Base-by-base conservation (phyloP, 2,888 invertebrate species). In the Acanthacorydalis orientalis region DNA sequence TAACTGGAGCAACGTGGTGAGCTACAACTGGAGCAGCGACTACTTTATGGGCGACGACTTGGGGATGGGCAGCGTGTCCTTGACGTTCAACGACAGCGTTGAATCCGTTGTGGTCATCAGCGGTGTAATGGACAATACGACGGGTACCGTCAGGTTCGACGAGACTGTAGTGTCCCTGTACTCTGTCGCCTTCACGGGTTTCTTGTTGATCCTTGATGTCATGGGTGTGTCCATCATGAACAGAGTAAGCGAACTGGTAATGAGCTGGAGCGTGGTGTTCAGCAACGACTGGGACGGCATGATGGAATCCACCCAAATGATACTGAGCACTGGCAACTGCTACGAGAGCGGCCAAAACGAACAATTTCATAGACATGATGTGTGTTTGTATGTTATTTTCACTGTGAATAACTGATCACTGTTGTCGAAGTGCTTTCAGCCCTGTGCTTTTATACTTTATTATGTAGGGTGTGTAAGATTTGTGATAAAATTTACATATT, bases 201-300 rank as follows among this genome's bases (percentile, higher is more conserved):
- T 58, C 58, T 49, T 53, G 54, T 39, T 56, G 56, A 46, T 52
- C 55, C 50, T 58, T 57, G 41, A 57, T 52, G 49, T 58, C 58
- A 37, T 54, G 53, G 32, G 55, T 57, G 47, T 57, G 55, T 2
- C 54, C 55, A 48, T 58, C 58, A 51, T 55, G 53, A 12, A 58
- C 58, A 43, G 53, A 53, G 48, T 58, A 58, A 15, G 55, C 56
- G 51, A 53, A 58, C 42, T 54, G 54, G 53, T 57, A 58, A 48
- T 55, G 51, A 2, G 57, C 54, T 14, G 52, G 52, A 6, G 54
- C 53, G n/a, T 39, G 16, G 16, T 39, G 43, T n/a, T 23, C 43
- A n/a, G 12, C 23, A 35, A n/a, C 35, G 4, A n/a, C 44, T 12
- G 41, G 41, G n/a, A 11, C 16, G 35, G 56, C 55, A 44, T 55